Conservation (phyloP, 2,113 vertebrate species). For the Actenoides lindsayi region DNA sequence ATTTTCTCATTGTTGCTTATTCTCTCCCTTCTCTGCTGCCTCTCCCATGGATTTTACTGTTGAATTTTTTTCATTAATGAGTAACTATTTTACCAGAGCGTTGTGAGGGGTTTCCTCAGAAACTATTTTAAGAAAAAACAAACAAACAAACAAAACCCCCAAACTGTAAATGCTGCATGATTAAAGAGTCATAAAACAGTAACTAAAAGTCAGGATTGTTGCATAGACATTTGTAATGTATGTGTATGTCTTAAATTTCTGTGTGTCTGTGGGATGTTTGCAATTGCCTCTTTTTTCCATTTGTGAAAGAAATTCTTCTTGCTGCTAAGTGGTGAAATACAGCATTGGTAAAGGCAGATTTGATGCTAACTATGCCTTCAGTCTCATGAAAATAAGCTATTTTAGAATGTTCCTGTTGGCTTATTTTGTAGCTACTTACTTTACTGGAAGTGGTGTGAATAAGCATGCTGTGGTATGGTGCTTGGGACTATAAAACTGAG, state of each 20-base stretch:
- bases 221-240: slow-evolving; percentile 59
- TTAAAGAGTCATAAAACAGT: slow-evolving; percentile 54
- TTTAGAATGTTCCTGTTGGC: slow-evolving; percentile 62
- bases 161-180: slow-evolving; percentile 70
- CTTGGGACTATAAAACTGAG: slow-evolving; percentile 57
- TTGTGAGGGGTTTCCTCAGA: background rate
- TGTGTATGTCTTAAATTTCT: slow-evolving; percentile 65
- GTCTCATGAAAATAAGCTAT: slow-evolving; percentile 67
- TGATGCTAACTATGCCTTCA: slow-evolving; percentile 62
- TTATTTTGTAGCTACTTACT: slow-evolving; percentile 57
- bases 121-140: background rate
- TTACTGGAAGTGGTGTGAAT: slow-evolving; percentile 62
- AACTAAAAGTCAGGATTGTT: slow-evolving; percentile 67
- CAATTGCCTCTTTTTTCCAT: slow-evolving; percentile 65
- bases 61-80: slow-evolving; percentile 54
- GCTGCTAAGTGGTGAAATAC: slow-evolving; percentile 72
- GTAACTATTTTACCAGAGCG: slow-evolving; percentile 46
- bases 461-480: slow-evolving; percentile 57
- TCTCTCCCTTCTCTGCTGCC: slow-evolving; percentile 15
- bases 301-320: slow-evolving; percentile 66
- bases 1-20: slow-evolving; percentile 57
- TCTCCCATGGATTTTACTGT: slow-evolving; percentile 49
- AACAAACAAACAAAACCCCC: background rate
- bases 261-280: slow-evolving; percentile 64
- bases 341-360: slow-evolving; percentile 67